A percentile compares a stretch with the other conserved stretches of the same genome.
Evolutionary conservation across 2,888 invertebrate genomes (phyloP).

Genomic region (Bugulina stolonifera): DNA sequence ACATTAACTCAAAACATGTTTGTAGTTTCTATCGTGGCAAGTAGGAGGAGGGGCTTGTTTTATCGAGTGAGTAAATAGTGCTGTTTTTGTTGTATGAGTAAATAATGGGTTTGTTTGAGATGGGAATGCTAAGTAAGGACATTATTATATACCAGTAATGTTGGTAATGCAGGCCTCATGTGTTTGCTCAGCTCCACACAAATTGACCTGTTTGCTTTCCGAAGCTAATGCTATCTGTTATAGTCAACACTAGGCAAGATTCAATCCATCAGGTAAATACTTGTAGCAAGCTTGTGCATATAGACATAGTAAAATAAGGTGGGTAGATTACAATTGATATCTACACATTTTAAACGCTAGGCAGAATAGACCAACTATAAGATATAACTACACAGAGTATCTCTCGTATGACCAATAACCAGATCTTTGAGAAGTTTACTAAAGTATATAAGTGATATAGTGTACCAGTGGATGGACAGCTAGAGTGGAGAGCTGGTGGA

Average conservation of each 20-base stretch:
- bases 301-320: conserved; percentile 1
- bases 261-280: background rate
- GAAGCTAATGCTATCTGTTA: conserved; percentile 17
- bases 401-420: too few relatives aligned
- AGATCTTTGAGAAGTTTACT: too few relatives aligned
- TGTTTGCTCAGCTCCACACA: conserved; percentile 13
- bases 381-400: too few relatives aligned
- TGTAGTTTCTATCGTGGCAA: background rate
- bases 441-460: too few relatives aligned
- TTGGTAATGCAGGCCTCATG: background rate
- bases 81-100: conserved; percentile 18
- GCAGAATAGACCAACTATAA: too few relatives aligned
- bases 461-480: too few relatives aligned
- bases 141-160: background rate
- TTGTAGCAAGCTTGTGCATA: conserved; percentile 24
- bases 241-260: conserved; percentile 22
- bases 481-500: background rate
- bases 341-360: too few relatives aligned
- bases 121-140: background rate
- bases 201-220: conserved; percentile 24
- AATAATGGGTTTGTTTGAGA: conserved; percentile 10
- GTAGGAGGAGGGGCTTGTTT: background rate
- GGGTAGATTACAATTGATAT: background rate
- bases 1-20: background rate
- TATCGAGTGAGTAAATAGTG: background rate